These are phyloP conservation scores for Ellobium chinense DNA, from an alignment of 2,888 invertebrate species.

Conservation along the genomic window DNA sequence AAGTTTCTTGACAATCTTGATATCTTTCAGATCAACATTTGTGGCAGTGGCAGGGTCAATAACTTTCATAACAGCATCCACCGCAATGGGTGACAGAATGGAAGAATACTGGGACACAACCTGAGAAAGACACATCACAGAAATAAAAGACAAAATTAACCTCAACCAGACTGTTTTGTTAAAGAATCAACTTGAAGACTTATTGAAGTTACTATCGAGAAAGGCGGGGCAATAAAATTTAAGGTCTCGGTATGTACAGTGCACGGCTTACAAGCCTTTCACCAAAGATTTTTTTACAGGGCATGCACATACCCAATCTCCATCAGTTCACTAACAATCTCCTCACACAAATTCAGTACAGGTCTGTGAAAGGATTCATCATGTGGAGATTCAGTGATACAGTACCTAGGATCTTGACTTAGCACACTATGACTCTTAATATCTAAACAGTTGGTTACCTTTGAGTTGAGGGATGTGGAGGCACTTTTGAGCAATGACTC, in stretches of 20 bases:
- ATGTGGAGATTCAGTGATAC: neutral
- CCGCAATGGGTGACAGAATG: slow-evolving; percentile 96
- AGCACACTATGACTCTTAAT: neutral
- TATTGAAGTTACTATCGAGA: too few relatives aligned
- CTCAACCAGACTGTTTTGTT: too few relatives aligned
- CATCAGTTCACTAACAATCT: neutral
- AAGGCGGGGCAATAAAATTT: too few relatives aligned
- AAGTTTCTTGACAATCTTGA: slow-evolving; percentile 97
- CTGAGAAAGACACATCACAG: slow-evolving; percentile 72
- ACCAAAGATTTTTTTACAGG: too few relatives aligned
- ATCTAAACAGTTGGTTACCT: too few relatives aligned
- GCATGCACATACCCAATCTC: neutral
- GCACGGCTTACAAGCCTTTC: too few relatives aligned
- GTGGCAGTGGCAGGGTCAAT: slow-evolving; percentile 84
- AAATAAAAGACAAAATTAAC: too few relatives aligned
- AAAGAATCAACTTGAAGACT: too few relatives aligned
- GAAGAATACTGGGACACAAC: slow-evolving; percentile 99
- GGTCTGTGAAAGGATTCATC: slow-evolving; percentile 20
- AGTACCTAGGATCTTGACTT: neutral
- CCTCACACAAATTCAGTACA: neutral
- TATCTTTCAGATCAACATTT: slow-evolving; percentile 93
- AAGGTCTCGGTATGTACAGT: too few relatives aligned
- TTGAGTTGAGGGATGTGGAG: slow-evolving; percentile 98
- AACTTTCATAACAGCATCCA: slow-evolving; percentile 95
- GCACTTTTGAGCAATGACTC: slow-evolving; percentile 95